phyloP scores from a whole-genome alignment of 2,797 vertebrate genomes.

The Morelia viridis region DNA sequence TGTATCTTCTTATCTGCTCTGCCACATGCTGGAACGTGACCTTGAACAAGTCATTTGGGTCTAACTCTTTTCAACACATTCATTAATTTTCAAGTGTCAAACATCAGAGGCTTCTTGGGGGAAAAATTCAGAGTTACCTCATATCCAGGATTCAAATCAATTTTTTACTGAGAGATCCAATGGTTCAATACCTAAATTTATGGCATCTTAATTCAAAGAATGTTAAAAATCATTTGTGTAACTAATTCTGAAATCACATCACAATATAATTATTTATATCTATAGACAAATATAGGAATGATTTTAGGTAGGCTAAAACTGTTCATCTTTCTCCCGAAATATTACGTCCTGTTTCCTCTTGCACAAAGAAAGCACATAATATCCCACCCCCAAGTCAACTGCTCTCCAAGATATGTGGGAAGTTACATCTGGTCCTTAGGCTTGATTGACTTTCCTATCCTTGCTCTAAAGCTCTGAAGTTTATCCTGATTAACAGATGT shows the following conservation, averaged over 20 bases:
- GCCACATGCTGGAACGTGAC: conserved; percentile 41
- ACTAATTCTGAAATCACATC: background rate
- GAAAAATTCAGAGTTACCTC: conserved; percentile 32
- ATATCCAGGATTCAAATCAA: background rate
- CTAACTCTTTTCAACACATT: conserved; percentile 45
- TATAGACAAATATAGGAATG: background rate
- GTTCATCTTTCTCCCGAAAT: background rate
- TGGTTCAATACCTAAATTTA: background rate
- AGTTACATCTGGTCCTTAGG: background rate
- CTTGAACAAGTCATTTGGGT: conserved; percentile 33
- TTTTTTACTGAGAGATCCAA: background rate
- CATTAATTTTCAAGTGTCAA: conserved; percentile 37
- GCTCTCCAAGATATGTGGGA: background rate
- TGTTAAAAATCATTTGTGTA: background rate
- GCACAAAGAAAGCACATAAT: background rate
- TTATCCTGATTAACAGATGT: background rate
- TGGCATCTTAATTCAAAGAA: background rate
- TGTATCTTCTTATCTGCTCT: conserved; percentile 36
- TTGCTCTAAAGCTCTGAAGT: background rate
- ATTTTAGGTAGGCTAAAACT: background rate
- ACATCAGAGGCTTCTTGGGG: conserved; percentile 30
- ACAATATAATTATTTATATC: background rate
- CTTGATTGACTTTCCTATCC: background rate
- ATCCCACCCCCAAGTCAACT: background rate
- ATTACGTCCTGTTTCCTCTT: background rate